Percentiles rank a stretch among this genome's conserved stretches.
Conservation (phyloP, 2,113 vertebrate species). For the Cranoglanis bouderius region DNA sequence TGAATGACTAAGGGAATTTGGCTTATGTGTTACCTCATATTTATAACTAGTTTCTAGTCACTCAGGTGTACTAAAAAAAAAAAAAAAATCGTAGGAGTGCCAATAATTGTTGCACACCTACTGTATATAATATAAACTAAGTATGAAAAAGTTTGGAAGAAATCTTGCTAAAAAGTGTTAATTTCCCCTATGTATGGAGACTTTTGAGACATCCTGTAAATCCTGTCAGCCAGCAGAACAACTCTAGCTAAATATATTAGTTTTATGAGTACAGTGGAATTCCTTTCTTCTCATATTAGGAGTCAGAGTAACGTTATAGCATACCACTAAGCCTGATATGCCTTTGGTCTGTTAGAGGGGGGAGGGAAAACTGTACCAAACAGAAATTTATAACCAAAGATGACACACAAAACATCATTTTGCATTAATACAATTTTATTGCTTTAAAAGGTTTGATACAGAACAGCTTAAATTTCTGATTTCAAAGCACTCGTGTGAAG, state of each 20-base stretch:
- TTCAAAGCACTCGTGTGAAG: constrained; percentile 69
- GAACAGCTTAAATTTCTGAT: constrained; percentile 88
- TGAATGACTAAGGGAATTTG: too few relatives aligned
- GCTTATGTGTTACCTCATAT: too few relatives aligned
- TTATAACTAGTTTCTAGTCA: too few relatives aligned
- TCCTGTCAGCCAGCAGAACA: not conserved
- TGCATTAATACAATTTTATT: constrained; percentile 93
- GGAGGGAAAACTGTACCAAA: not conserved
- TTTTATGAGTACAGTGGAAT: not conserved
- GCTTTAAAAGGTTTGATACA: constrained; percentile 94
- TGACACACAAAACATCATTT: constrained; percentile 21
- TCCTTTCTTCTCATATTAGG: not conserved
- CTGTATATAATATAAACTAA: too few relatives aligned
- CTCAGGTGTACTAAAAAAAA: too few relatives aligned
- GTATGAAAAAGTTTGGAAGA: too few relatives aligned
- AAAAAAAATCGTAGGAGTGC: too few relatives aligned
- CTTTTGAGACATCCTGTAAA: not conserved
- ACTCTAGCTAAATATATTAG: too few relatives aligned
- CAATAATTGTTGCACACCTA: too few relatives aligned
- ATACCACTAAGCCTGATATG: not conserved
- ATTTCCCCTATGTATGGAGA: too few relatives aligned
- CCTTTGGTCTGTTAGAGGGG: not conserved
- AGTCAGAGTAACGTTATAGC: not conserved
- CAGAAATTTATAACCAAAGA: not conserved
- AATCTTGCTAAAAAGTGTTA: too few relatives aligned